phyloP scores from a whole-genome alignment of 2,113 vertebrate species.

The Capricornis sumatraensis region DNA sequence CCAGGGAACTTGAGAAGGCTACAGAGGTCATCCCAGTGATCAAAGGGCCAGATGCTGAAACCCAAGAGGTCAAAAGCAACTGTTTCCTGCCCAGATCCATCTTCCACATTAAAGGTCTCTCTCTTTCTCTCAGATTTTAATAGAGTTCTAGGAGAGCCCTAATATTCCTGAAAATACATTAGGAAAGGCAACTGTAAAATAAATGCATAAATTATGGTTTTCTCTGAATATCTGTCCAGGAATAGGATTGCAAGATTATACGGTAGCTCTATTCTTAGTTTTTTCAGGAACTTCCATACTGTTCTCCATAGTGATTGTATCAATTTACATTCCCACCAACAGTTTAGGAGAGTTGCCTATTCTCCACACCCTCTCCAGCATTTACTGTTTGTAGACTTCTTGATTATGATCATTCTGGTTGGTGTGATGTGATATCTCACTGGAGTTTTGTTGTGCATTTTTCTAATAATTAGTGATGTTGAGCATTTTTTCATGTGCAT shows the following conservation, averaged over 20 bases:
- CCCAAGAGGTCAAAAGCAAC: not conserved
- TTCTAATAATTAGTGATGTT: not conserved
- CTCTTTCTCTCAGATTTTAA: not conserved
- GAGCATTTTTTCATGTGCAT: not conserved
- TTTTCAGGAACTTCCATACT: not conserved
- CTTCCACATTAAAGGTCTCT: not conserved
- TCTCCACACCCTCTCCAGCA: not conserved
- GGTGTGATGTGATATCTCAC: not conserved
- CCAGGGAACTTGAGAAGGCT: not conserved
- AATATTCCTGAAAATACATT: not conserved
- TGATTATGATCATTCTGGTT: not conserved
- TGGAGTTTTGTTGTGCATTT: not conserved
- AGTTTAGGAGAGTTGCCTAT: not conserved
- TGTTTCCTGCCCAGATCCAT: not conserved
- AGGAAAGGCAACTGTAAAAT: constrained; percentile 26
- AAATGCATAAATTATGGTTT: not conserved
- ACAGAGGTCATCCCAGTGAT: not conserved
- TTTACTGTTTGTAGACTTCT: not conserved
- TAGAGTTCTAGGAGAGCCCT: not conserved
- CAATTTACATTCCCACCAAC: not conserved
- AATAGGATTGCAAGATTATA: not conserved
- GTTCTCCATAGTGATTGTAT: not conserved
- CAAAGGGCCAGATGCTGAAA: not conserved
- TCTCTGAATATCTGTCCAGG: not conserved
- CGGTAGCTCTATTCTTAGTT: not conserved